Evolutionary conservation across 2,113 vertebrate species (phyloP).

Genomic region (Oostethus manadensis): DNA sequence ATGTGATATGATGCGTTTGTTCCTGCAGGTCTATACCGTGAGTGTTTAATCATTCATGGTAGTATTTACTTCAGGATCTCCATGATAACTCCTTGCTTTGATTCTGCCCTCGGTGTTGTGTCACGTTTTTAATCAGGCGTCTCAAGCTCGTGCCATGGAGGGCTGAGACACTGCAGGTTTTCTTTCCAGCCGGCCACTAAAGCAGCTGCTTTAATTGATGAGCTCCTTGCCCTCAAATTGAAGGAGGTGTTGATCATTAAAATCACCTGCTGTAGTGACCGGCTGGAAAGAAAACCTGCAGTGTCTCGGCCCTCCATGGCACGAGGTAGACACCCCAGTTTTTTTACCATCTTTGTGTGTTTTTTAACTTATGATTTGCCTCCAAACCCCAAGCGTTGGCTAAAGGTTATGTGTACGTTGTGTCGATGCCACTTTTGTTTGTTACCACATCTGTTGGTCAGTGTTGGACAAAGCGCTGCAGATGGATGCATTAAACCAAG

Average conservation of each 20-base stretch:
- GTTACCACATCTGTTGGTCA: conserved; percentile 7
- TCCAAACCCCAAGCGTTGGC: background rate
- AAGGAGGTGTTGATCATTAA: too few species aligned
- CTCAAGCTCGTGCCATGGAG: too few species aligned
- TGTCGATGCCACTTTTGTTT: conserved; percentile 11
- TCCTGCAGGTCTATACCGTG: conserved; percentile 1
- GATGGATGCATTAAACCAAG: conserved; percentile 9
- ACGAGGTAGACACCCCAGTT: too few species aligned
- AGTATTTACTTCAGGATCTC: background rate
- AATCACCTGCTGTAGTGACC: too few species aligned
- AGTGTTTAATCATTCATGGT: conserved; percentile 6
- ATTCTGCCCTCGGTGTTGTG: conserved; percentile 4
- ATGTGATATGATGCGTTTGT: conserved; percentile 3
- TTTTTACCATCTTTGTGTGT: conserved; percentile 10
- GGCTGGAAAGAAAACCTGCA: too few species aligned
- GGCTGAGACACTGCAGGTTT: too few species aligned
- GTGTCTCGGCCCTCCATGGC: too few species aligned
- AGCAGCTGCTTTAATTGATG: too few species aligned
- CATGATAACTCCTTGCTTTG: background rate
- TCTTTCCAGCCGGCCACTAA: too few species aligned
- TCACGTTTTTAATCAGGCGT: background rate
- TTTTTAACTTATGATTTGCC: background rate
- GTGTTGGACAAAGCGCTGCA: conserved; percentile 14
- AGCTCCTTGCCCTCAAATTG: too few species aligned
- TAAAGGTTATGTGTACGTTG: conserved; percentile 8